Percentiles rank a stretch among this genome's conserved stretches.
Evolutionary conservation across 92 coral and sea anemone genomes (phyloP).

Genomic region (Chrysogorgia sp.): DNA sequence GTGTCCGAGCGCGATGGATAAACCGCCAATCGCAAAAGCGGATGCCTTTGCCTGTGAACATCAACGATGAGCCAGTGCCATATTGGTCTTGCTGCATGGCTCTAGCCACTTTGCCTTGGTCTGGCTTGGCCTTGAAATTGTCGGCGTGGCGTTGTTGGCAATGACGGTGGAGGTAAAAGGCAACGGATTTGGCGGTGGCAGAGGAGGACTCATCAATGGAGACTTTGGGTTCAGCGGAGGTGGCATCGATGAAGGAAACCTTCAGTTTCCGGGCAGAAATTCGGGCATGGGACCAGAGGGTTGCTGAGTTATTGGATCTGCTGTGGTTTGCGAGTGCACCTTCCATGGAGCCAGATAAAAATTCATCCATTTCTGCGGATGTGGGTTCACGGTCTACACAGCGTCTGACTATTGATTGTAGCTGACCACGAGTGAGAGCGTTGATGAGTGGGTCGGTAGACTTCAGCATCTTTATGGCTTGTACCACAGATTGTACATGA

Average conservation of each 20-base stretch:
- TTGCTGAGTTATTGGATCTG: neutral
- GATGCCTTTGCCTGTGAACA: too few species aligned
- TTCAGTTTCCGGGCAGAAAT: neutral
- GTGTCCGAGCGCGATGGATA: too few species aligned
- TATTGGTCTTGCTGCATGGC: too few species aligned
- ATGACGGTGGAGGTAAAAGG: too few species aligned
- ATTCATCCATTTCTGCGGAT: neutral
- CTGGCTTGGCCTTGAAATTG: too few species aligned
- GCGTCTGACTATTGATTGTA: conserved; percentile 10
- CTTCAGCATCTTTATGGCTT: conserved; percentile 19
- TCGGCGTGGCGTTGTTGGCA: too few species aligned
- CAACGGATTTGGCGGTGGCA: too few species aligned
- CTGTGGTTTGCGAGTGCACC: conserved; percentile 14
- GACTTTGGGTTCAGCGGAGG: neutral
- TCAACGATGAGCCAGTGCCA: too few species aligned
- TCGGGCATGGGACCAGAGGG: conserved; percentile 5
- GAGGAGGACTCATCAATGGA: neutral
- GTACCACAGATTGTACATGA: conserved; percentile 16
- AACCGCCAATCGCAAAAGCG: too few species aligned
- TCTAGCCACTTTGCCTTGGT: too few species aligned
- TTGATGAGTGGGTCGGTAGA: conserved; percentile 21
- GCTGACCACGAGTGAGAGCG: conserved; percentile 14
- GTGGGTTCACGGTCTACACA: conserved; percentile 9
- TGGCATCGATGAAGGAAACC: neutral
- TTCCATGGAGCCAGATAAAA: conserved; percentile 14